Conservation (phyloP, 2,113 vertebrate species). For the Propithecus coquereli region DNA sequence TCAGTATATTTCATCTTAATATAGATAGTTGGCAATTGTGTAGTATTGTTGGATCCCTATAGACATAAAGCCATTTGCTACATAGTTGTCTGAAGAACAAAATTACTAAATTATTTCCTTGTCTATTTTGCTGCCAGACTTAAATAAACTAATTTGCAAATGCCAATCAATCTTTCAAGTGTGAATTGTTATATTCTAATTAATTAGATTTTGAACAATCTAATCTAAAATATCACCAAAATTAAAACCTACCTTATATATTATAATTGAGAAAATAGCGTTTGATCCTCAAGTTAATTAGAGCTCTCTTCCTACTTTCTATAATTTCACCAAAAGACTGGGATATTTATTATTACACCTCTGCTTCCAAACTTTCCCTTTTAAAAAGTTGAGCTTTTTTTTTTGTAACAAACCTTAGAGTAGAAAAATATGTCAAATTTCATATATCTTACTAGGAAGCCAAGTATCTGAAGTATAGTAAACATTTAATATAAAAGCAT, state of each 20-base stretch:
- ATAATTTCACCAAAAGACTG: background rate
- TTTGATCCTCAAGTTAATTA: background rate
- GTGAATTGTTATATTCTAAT: background rate
- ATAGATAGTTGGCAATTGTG: background rate
- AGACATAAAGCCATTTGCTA: background rate
- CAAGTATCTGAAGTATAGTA: background rate
- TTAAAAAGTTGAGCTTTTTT: background rate
- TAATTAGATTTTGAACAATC: background rate
- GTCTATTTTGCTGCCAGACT: background rate
- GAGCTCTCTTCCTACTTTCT: background rate
- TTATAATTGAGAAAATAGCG: background rate
- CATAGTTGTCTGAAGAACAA: background rate
- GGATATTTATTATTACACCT: background rate
- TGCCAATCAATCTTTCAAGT: background rate
- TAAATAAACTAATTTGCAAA: slow-evolving; percentile 7
- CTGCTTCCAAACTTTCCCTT: background rate
- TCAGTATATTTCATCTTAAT: background rate
- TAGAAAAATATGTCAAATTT: background rate
- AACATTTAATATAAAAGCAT: background rate
- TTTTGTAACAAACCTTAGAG: background rate
- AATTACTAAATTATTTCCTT: background rate
- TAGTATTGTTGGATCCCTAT: background rate
- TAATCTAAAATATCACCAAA: background rate
- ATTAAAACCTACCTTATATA: background rate
- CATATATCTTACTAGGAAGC: background rate